Conservation (phyloP, 2,113 vertebrate species). For the Pandion haliaetus region DNA sequence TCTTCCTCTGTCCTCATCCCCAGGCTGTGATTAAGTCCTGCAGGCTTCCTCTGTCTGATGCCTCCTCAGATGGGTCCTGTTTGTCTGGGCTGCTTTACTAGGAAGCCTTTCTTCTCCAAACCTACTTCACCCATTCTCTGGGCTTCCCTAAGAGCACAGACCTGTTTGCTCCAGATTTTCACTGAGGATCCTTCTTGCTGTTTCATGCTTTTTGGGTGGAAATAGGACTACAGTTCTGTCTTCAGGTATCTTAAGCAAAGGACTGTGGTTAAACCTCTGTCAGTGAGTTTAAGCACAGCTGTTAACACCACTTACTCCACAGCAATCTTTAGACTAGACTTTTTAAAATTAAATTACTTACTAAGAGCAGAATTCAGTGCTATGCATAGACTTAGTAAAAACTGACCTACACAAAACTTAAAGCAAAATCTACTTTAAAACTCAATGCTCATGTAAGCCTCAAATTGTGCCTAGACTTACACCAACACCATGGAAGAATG, state of each 20-base stretch:
- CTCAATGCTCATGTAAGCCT: neutral
- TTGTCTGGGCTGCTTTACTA: neutral
- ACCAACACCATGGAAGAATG: neutral
- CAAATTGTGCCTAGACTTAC: neutral
- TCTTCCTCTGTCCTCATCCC: neutral
- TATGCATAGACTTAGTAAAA: neutral
- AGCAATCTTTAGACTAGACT: neutral
- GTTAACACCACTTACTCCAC: neutral
- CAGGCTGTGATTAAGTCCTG: neutral
- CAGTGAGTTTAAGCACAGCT: neutral
- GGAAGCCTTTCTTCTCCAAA: neutral
- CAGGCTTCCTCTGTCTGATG: neutral
- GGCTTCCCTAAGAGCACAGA: neutral
- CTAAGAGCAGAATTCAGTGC: neutral
- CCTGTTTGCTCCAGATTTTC: neutral
- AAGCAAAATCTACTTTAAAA: neutral
- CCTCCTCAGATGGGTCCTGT: neutral
- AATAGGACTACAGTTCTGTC: neutral
- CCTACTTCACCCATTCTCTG: neutral
- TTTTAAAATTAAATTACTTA: neutral
- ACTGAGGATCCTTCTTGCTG: neutral
- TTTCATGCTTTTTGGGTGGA: neutral
- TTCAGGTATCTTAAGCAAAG: neutral
- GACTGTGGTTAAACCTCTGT: neutral
- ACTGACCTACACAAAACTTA: neutral